phyloP scores from a whole-genome alignment of 2,888 invertebrate species.

The Polyommatus icarus region DNA sequence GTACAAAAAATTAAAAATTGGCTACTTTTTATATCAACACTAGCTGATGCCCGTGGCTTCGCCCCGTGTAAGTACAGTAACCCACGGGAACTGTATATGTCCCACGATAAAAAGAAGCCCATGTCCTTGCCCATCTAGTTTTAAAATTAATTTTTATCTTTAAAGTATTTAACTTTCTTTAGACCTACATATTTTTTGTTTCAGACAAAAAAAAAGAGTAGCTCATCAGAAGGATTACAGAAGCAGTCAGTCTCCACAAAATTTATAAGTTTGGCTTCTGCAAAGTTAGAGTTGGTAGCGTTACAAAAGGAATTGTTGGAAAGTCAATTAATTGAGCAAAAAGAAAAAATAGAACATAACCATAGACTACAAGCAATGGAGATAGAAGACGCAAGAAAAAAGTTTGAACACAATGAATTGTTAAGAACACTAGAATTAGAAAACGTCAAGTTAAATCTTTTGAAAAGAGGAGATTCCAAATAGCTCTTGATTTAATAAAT shows the following conservation, averaged over 20 bases:
- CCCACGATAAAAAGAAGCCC: background rate
- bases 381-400: background rate
- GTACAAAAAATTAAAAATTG: too few species aligned
- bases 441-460: background rate
- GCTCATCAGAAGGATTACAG: background rate
- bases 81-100: background rate
- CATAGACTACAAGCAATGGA: background rate
- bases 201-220: too few species aligned
- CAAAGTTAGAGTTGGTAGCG: background rate
- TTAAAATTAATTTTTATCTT: too few species aligned
- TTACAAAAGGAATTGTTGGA: background rate
- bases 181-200: too few species aligned
- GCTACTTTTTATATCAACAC: too few species aligned
- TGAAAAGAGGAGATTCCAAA: too few species aligned
- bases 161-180: too few species aligned
- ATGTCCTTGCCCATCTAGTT: background rate
- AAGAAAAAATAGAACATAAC: background rate
- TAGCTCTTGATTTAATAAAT: too few species aligned
- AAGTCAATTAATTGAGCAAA: background rate
- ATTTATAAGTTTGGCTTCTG: background rate
- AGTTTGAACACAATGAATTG: background rate
- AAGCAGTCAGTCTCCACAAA: background rate
- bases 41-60: too few species aligned
- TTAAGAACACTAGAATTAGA: background rate
- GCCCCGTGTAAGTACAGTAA: too few species aligned